phyloP scores from a whole-genome alignment of 2,797 vertebrate species.

The Tapirus indicus region DNA sequence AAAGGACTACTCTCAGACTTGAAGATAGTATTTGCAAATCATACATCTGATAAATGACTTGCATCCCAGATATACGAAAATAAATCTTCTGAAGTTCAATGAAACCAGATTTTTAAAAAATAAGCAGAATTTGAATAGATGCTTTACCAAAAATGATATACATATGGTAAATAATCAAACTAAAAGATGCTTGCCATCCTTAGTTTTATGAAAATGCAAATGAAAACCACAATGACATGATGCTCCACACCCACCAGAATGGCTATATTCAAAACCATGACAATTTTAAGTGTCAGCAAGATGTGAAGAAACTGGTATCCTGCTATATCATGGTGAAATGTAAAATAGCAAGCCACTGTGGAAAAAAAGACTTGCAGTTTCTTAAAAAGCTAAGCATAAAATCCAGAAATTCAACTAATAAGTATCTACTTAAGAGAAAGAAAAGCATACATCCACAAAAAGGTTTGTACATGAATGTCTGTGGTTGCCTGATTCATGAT shows the following conservation, averaged over 20 bases:
- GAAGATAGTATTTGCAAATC: background rate
- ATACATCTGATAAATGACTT: background rate
- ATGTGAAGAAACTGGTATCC: background rate
- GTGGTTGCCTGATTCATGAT: background rate
- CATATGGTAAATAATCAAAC: background rate
- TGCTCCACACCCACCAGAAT: background rate
- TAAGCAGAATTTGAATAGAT: background rate
- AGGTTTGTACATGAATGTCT: background rate
- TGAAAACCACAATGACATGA: background rate
- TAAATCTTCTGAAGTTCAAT: background rate
- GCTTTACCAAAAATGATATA: background rate
- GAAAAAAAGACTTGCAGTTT: background rate
- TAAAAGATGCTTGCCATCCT: background rate
- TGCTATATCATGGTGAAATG: background rate
- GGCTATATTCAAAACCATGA: background rate
- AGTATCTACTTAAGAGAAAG: background rate
- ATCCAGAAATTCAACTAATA: background rate
- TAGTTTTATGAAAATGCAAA: background rate
- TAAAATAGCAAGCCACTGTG: background rate
- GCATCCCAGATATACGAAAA: background rate
- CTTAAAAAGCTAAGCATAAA: background rate
- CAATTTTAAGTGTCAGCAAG: background rate
- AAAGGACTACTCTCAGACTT: background rate
- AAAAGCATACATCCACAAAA: background rate
- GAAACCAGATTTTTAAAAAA: background rate